Conservation (phyloP, 2,113 vertebrate species). For the Oostethus manadensis region DNA sequence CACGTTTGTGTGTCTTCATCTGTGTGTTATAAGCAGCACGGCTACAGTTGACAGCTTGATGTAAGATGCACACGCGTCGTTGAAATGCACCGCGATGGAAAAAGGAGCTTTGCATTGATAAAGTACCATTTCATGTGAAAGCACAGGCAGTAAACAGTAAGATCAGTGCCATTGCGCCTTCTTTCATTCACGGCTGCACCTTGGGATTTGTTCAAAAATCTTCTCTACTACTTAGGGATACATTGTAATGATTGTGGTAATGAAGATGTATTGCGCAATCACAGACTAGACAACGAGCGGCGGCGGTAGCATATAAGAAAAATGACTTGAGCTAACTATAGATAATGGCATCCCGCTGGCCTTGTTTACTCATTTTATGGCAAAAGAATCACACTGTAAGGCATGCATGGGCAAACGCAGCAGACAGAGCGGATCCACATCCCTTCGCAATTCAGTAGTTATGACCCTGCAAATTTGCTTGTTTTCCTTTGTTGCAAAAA, state of each 20-base stretch:
- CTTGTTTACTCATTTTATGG: constrained; percentile 28
- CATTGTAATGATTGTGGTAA: constrained; percentile 52
- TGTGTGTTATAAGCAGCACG: constrained; percentile 7
- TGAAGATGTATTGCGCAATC: constrained; percentile 53
- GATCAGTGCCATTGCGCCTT: constrained; percentile 32
- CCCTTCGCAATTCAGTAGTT: too few species aligned
- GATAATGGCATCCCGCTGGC: constrained; percentile 56
- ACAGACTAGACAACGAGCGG: constrained; percentile 20
- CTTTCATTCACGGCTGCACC: constrained; percentile 34
- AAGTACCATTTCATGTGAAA: constrained; percentile 34
- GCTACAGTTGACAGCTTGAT: constrained; percentile 11
- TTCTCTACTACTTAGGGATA: constrained; percentile 32
- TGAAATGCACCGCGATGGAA: constrained; percentile 19
- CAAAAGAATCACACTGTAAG: constrained; percentile 15
- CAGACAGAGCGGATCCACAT: too few species aligned
- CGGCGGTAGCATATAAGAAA: constrained; percentile 28
- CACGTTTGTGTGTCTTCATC: background rate
- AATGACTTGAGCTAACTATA: constrained; percentile 40
- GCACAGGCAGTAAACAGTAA: constrained; percentile 43
- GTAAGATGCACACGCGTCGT: constrained; percentile 22
- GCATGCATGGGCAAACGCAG: background rate
- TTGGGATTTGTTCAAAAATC: constrained; percentile 51
- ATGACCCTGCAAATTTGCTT: too few species aligned
- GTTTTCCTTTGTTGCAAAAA: too few species aligned
- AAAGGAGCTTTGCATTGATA: constrained; percentile 35